Percentiles rank a stretch among this genome's conserved stretches.
These are phyloP conservation scores for Gasterosteus aculeatus DNA, from an alignment of 2,113 vertebrate species.

Conservation along the genomic window DNA sequence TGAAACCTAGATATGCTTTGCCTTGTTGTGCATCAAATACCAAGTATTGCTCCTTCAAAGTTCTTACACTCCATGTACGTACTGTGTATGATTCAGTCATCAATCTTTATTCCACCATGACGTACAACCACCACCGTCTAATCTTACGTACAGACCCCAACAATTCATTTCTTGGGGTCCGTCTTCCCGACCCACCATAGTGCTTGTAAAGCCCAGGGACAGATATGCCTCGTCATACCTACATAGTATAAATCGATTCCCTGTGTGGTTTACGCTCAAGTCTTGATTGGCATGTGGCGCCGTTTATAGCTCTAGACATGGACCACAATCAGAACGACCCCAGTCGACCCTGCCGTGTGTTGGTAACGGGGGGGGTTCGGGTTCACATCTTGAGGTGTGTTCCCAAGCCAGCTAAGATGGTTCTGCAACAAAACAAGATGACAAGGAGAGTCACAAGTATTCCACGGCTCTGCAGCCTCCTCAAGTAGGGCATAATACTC, in stretches of 20 bases:
- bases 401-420: not conserved
- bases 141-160: not conserved
- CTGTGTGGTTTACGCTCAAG: not conserved
- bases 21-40: not conserved
- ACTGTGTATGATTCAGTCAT: not conserved
- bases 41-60: not conserved
- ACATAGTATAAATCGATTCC: not conserved
- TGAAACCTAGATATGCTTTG: not conserved
- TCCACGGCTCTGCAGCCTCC: constrained; percentile 3
- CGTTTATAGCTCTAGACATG: not conserved
- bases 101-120: no score
- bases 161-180: no score
- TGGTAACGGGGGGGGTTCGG: not conserved
- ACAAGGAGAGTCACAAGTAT: not conserved
- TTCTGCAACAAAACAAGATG: not conserved
- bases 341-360: not conserved
- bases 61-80: not conserved
- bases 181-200: no score
- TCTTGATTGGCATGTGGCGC: not conserved
- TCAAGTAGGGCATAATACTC: constrained; percentile 48
- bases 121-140: not conserved
- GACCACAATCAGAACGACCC: not conserved
- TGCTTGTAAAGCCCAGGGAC: no score
- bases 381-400: not conserved
- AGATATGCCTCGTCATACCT: no score